phyloP scores from a whole-genome alignment of 2,888 invertebrate species.

The Coleophora flavipennella region DNA sequence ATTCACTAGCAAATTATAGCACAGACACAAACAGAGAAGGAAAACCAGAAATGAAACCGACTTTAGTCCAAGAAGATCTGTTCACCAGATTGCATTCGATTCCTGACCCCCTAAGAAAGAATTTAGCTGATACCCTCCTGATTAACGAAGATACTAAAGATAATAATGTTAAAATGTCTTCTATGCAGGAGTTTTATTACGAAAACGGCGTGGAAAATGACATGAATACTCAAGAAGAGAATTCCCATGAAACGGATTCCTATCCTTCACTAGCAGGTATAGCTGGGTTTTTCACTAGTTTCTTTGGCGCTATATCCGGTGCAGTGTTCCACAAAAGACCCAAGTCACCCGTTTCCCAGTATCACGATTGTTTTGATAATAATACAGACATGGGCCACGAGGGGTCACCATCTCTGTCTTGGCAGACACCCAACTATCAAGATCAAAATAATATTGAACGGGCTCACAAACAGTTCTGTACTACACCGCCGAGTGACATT shows the following conservation, averaged over 20 bases:
- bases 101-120: slow-evolving; percentile 52
- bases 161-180: slow-evolving; percentile 13
- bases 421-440: slow-evolving; percentile 45
- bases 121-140: slow-evolving; percentile 50
- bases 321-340: slow-evolving; percentile 42
- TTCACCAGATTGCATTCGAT: slow-evolving; percentile 43
- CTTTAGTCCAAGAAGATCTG: slow-evolving; percentile 37
- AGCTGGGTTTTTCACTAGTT: slow-evolving; percentile 44
- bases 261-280: slow-evolving; percentile 37
- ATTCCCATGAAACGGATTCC: slow-evolving; percentile 13
- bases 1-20: slow-evolving; percentile 39
- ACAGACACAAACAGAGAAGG: slow-evolving; percentile 29
- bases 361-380: slow-evolving; percentile 36
- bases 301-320: slow-evolving; percentile 43
- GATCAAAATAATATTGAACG: slow-evolving; percentile 49
- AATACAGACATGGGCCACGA: slow-evolving; percentile 23
- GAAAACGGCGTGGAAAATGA: background rate
- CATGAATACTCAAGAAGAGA: background rate
- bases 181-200: slow-evolving; percentile 10
- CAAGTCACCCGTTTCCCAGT: slow-evolving; percentile 28
- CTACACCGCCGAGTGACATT: slow-evolving; percentile 25
- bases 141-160: slow-evolving; percentile 21
- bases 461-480: slow-evolving; percentile 19
- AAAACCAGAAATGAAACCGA: slow-evolving; percentile 35
- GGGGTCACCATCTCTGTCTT: slow-evolving; percentile 30